phyloP scores from a whole-genome alignment of 2,113 vertebrate species.

The Alexandromys fortis region DNA sequence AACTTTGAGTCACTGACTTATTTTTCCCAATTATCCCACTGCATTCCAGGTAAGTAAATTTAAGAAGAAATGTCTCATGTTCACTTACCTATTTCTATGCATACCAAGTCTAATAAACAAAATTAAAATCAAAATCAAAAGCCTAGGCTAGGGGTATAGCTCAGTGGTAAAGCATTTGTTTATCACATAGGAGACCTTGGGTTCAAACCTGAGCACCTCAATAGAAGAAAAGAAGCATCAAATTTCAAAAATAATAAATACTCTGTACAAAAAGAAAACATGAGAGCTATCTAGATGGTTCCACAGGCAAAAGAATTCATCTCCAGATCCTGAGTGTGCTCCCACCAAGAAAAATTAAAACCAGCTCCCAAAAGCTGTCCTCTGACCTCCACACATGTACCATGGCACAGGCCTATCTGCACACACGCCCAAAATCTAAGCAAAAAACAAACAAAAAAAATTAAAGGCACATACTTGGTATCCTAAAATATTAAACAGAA shows the following conservation, averaged over 20 bases:
- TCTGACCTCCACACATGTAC: not conserved
- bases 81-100: not conserved
- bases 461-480: conserved; percentile 22
- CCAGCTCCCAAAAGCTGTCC: not conserved
- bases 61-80: not conserved
- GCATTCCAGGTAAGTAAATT: not conserved
- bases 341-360: no score
- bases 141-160: not conserved
- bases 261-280: not conserved
- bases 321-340: not conserved
- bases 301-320: not conserved
- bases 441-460: not conserved
- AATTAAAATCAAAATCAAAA: not conserved
- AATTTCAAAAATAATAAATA: not conserved
- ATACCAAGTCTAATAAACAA: not conserved
- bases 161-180: not conserved
- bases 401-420: not conserved
- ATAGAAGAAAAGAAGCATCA: not conserved
- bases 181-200: not conserved
- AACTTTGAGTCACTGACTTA: conserved; percentile 3
- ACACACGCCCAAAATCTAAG: not conserved
- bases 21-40: conserved; percentile 30
- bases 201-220: not conserved
- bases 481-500: not conserved
- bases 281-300: not conserved